Evolutionary conservation across 2,888 invertebrate genomes (phyloP).

Genomic region (Drosophila macrothrix): DNA sequence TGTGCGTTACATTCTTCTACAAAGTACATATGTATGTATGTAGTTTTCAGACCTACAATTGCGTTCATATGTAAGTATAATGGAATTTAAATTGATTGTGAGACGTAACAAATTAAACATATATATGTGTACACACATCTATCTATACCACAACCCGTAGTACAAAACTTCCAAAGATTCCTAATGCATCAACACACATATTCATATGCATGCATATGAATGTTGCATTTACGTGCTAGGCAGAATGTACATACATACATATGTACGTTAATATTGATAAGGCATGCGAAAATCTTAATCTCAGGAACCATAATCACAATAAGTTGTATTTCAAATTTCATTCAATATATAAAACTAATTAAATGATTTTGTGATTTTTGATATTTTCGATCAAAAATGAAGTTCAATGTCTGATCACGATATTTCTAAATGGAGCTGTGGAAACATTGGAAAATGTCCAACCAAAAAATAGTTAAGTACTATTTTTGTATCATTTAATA

Average conservation of each 20-base stretch:
- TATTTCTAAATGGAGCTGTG: not conserved
- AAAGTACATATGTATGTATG: constrained; percentile 14
- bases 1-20: constrained; percentile 7
- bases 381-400: not conserved
- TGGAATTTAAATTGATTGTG: constrained; percentile 3
- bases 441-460: not conserved
- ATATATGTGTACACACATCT: not conserved
- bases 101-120: not conserved
- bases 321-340: not conserved
- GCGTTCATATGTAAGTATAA: constrained; percentile 13
- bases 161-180: not conserved
- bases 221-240: not conserved
- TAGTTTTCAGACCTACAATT: not conserved
- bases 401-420: not conserved
- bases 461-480: not conserved
- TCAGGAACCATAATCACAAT: not conserved
- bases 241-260: not conserved
- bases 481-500: not conserved
- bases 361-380: not conserved
- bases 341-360: not conserved
- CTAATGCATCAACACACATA: not conserved
- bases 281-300: not conserved
- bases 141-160: not conserved
- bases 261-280: not conserved
- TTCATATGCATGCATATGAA: constrained; percentile 1